A percentile compares a stretch with the other conserved stretches of the same genome.
These are phyloP conservation scores for Hippoglossus stenolepis DNA, from an alignment of 2,113 vertebrate species.

Conservation along the genomic window DNA sequence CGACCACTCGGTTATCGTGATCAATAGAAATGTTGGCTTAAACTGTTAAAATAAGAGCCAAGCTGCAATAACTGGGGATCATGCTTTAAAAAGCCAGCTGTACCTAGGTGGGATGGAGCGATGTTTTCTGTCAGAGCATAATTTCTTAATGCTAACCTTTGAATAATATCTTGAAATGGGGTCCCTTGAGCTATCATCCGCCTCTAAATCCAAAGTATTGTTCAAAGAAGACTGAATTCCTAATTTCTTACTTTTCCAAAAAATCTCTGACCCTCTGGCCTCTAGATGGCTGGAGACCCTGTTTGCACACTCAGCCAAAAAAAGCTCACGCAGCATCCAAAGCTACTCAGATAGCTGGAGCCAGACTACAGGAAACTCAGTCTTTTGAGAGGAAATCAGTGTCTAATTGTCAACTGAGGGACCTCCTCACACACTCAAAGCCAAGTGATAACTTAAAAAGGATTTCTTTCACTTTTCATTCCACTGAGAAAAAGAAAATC, in stretches of 20 bases:
- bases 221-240: slow-evolving; percentile 36
- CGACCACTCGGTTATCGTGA: neutral
- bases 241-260: slow-evolving; percentile 27
- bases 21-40: neutral
- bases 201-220: slow-evolving; percentile 1
- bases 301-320: slow-evolving; percentile 32
- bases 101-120: neutral
- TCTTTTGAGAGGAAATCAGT: slow-evolving; percentile 27
- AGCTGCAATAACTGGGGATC: neutral
- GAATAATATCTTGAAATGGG: slow-evolving; percentile 28
- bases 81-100: slow-evolving; percentile 20
- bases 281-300: slow-evolving; percentile 11
- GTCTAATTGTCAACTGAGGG: slow-evolving; percentile 28
- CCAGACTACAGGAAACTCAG: slow-evolving; percentile 19
- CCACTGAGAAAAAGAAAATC: slow-evolving; percentile 26
- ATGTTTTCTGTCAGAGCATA: slow-evolving; percentile 26
- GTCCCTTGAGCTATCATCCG: slow-evolving; percentile 25
- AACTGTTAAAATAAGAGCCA: neutral
- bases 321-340: slow-evolving; percentile 25
- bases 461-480: neutral
- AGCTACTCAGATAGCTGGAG: neutral
- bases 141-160: slow-evolving; percentile 29
- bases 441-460: slow-evolving; percentile 25
- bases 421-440: neutral
- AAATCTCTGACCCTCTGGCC: slow-evolving; percentile 26